phyloP scores from a whole-genome alignment of 2,888 invertebrate species.

The Hemaris fuciformis region DNA sequence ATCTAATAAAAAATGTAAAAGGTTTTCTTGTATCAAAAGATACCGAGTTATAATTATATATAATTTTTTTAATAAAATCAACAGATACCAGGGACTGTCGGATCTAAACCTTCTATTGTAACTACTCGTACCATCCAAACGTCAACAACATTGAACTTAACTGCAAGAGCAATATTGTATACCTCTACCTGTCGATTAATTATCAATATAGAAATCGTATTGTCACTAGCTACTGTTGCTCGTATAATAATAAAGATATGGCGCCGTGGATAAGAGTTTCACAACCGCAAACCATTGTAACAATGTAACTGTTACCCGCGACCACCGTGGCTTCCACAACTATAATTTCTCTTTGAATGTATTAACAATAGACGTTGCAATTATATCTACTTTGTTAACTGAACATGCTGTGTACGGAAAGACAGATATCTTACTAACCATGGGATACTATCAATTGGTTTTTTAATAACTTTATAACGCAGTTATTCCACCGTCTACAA shows the following conservation, averaged over 20 bases:
- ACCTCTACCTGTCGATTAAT: neutral
- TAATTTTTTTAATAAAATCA: no score
- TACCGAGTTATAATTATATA: no score
- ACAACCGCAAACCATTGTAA: slow-evolving; percentile 35
- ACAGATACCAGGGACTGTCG: no score
- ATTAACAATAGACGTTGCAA: neutral
- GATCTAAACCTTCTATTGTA: no score
- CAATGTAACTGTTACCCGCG: slow-evolving; percentile 4
- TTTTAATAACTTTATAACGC: neutral
- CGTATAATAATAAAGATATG: slow-evolving; percentile 15
- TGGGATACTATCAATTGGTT: neutral
- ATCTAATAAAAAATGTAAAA: no score
- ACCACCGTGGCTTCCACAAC: neutral
- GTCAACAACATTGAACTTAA: neutral
- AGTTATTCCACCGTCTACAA: no score
- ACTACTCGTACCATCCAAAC: no score
- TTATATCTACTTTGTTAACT: neutral
- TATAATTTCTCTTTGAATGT: neutral
- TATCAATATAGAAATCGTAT: neutral
- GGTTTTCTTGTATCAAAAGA: no score
- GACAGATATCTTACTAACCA: neutral
- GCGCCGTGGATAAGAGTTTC: slow-evolving; percentile 35
- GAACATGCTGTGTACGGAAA: neutral
- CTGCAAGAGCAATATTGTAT: neutral
- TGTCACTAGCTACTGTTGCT: neutral